phyloP scores from a whole-genome alignment of 2,113 vertebrate genomes.

The Rallus limicola region DNA sequence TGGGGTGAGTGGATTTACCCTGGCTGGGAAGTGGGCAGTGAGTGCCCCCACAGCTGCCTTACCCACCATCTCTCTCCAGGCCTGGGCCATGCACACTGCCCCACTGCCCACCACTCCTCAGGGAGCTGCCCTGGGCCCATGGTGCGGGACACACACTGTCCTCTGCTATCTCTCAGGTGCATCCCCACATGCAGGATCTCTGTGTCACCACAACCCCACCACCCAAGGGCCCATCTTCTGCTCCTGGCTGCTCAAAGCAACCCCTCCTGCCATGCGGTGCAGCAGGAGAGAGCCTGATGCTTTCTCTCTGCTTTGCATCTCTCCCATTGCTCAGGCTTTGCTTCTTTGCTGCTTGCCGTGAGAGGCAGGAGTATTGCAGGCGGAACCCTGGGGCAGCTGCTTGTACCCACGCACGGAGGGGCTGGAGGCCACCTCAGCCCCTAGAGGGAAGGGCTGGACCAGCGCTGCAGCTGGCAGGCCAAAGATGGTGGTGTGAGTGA shows the following conservation, averaged over 20 bases:
- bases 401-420: fast-evolving
- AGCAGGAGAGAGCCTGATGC: fast-evolving
- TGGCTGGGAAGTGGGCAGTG: neutral
- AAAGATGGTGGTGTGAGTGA: neutral
- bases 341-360: neutral
- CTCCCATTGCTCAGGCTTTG: neutral
- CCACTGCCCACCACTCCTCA: fast-evolving
- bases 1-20: neutral
- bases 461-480: neutral
- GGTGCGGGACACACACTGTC: fast-evolving
- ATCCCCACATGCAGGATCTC: neutral
- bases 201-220: too few species aligned
- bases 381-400: fast-evolving
- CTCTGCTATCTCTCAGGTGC: neutral
- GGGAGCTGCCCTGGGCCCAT: neutral
- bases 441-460: neutral
- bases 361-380: neutral
- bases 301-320: neutral
- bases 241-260: neutral
- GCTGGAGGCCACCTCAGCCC: neutral
- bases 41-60: neutral
- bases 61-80: neutral
- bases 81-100: neutral
- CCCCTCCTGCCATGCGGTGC: too few species aligned
- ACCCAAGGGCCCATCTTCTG: neutral